Evolutionary conservation across 2,888 invertebrate species (phyloP), one percentile per base, ranked within the genome.

Genomic region (Pheosia gnoma): DNA sequence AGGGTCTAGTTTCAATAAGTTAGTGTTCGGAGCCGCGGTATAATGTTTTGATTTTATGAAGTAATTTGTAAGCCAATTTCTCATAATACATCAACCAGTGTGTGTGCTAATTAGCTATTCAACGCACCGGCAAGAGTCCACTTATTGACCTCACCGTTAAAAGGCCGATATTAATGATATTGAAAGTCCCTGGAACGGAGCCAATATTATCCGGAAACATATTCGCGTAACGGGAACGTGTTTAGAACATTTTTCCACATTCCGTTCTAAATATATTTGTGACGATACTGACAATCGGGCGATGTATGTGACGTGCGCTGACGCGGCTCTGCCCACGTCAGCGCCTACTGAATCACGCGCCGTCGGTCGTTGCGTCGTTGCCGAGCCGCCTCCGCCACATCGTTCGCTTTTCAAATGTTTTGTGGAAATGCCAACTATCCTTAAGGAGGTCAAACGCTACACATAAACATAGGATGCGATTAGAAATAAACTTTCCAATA

Each of bases 181-280:
- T 80, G 76, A 78, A 80, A 75, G 75, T 76, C 65, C 71, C 81
- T 87, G 87, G 85, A 83, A 62, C 59, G n/a, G 47, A 59, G 85
- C 89, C 90, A 90, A 82, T 69, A 62, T 83, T 83, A 81, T 86
- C 85, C 86, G 87, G 89, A 89, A 89, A 86, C 84, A 82, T 82
- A 86, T 81, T 80, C 80, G 78, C 77, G 81, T 80, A 77, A 75
- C 78, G 80, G 79, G 65, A 64, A 64, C 82, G 79, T 80, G 76
- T 80, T 77, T 79, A 69, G 74, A 79, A 78, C 75, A 85, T 87
- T 87, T 89, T 87, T 84, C 77, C 74, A 85, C 85, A 89, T 89
- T 89, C 88, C 85, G 64, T 78, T 88, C 91, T 91, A 93, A 90
- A 92, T 90, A 88, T 92, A 91, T 81, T 67, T 74, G 84, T 90